Evolutionary conservation across 1,140 invertebrate genomes (phyloP), one percentile per base, ranked within the genome.

Genomic region (Aphelenchoides besseyi): DNA sequence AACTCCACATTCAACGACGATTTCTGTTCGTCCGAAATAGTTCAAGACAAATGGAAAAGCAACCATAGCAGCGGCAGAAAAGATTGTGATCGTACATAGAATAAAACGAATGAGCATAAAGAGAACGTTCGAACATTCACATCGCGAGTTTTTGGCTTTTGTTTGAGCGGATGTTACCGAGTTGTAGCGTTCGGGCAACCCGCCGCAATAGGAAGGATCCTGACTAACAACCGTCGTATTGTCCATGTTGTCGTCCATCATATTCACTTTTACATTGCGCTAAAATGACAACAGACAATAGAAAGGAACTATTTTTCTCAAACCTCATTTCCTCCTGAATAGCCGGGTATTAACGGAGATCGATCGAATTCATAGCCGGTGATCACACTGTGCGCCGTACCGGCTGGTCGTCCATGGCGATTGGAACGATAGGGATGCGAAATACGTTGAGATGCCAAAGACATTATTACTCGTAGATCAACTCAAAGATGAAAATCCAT

Each of bases 41-140:
- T 29, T 28, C 67, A 55, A 71, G 8, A 63, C n/a, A 59, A 72
- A 71, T 3, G 76, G 76, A 2, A 72, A 32, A 16, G 68, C 69
- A 70, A 69, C 52, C 79, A 78, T 78, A 18, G 70, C 28, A 33
- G 78, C 74, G 5, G 76, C 69, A 35, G 78, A 80, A 52, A 71
- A 70, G 0, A 66, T 33, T 12, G 36, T 66, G 9, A 33, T n/a
- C 16, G 30, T 12, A 12, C 32, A 12, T 2, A 66, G 36, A 1
- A 66, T 32, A 32, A 66, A 53, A n/a, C 30, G 30, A 12, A 61
- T n/a, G 30, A n/a, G 28, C 26, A n/a, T n/a, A 29, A 16, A n/a
- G 59, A 66, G 26, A 1, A 63, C 12, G 12, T 12, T n/a, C 36
- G 30, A 12, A 30, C 63, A 66, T 59, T 23, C 55, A 33, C 26